A percentile compares a stretch with the other conserved stretches of the same genome.
Evolutionary conservation across 2,888 invertebrate species (phyloP).

Genomic region (Thereva unica): DNA sequence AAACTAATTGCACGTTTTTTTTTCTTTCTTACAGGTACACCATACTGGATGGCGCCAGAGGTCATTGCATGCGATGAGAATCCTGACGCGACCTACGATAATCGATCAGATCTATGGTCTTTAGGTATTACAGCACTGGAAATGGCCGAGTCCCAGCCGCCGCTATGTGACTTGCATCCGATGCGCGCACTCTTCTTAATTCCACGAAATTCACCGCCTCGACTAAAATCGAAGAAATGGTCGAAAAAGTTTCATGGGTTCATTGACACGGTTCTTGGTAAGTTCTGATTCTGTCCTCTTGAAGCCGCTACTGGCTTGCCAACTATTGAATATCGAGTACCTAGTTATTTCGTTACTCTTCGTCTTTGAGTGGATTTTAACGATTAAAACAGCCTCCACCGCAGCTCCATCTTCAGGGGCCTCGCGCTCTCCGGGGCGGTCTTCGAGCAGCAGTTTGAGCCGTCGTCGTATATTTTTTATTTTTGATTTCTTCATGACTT

Average conservation of each 20-base stretch:
- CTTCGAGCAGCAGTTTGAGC: too few species aligned
- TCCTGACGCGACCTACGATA: slow-evolving; percentile 99
- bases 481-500: too few species aligned
- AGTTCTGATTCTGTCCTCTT: slow-evolving; percentile 29
- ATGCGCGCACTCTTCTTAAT: slow-evolving; percentile 99
- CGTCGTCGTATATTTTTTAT: too few species aligned
- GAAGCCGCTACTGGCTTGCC: too few species aligned
- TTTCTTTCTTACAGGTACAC: slow-evolving; percentile 69
- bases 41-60: slow-evolving; percentile 99
- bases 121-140: slow-evolving; percentile 97
- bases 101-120: slow-evolving; percentile 90
- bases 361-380: too few species aligned
- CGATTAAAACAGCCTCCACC: too few species aligned
- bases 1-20: background rate
- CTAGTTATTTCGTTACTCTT: too few species aligned
- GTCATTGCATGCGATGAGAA: slow-evolving; percentile 99
- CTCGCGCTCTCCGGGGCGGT: too few species aligned
- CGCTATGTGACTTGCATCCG: slow-evolving; percentile 98
- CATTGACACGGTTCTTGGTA: slow-evolving; percentile 90
- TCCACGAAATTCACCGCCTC: slow-evolving; percentile 96
- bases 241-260: slow-evolving; percentile 97
- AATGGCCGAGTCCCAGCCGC: slow-evolving; percentile 99
- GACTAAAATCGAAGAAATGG: slow-evolving; percentile 98
- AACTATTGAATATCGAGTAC: too few species aligned
- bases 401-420: too few species aligned